Conservation (phyloP, 2,113 vertebrate species). For the Cyprinus carpio region DNA sequence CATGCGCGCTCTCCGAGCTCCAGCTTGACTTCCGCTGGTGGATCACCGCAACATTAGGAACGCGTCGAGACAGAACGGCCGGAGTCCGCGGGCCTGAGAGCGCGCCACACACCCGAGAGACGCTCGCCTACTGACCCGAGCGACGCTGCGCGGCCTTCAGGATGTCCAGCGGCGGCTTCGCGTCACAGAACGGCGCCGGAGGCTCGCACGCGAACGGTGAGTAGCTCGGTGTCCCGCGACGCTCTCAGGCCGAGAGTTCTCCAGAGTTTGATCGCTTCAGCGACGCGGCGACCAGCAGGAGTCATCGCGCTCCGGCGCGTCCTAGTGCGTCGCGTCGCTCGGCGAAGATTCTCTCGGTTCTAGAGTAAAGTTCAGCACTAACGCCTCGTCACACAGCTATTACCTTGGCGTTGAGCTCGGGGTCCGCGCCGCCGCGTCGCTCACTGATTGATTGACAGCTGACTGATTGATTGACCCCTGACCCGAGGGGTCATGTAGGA, state of each 20-base stretch:
- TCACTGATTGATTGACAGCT: too few species aligned
- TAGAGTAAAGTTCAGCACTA: neutral
- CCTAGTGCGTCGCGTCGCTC: neutral
- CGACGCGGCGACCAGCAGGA: neutral
- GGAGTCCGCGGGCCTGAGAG: too few species aligned
- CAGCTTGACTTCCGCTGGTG: constrained; percentile 69
- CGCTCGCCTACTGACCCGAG: constrained; percentile 44
- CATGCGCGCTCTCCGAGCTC: constrained; percentile 76
- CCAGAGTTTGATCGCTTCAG: too few species aligned
- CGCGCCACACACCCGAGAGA: too few species aligned
- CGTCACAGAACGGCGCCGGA: constrained; percentile 52
- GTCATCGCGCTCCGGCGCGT: too few species aligned
- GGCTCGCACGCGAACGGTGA: constrained; percentile 85
- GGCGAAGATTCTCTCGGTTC: neutral
- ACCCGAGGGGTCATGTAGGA: too few species aligned
- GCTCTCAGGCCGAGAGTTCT: too few species aligned
- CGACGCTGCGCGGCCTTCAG: constrained; percentile 57
- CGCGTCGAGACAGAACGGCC: constrained; percentile 55
- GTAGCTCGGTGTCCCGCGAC: constrained; percentile 49
- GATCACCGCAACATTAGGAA: constrained; percentile 68
- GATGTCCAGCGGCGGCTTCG: constrained; percentile 33
- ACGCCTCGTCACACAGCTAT: neutral
- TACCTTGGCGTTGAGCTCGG: too few species aligned
- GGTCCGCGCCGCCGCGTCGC: too few species aligned
- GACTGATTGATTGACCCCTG: too few species aligned